phyloP scores from a whole-genome alignment of 2,113 vertebrate genomes.

The Daphoenositta chrysoptera region DNA sequence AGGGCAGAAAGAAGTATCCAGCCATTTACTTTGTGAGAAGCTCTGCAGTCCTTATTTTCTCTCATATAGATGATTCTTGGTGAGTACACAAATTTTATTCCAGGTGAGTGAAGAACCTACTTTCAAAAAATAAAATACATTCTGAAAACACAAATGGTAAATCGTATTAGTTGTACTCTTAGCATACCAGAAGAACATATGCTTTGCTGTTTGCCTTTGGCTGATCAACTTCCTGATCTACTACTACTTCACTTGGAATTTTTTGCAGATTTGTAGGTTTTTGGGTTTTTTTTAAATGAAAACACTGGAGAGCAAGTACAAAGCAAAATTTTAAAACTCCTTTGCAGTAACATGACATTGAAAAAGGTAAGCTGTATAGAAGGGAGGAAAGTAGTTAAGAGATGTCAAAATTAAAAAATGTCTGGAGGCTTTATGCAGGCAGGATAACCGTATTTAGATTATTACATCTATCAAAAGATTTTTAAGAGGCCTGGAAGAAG shows the following conservation, averaged over 20 bases:
- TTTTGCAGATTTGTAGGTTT: not conserved
- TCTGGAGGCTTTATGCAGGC: not conserved
- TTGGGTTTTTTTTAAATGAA: not conserved
- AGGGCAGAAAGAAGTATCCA: not conserved
- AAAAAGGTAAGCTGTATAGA: not conserved
- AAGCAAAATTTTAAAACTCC: not conserved
- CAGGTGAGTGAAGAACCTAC: not conserved
- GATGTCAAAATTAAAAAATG: not conserved
- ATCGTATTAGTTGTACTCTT: not conserved
- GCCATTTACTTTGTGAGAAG: not conserved
- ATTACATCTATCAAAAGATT: not conserved
- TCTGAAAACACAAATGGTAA: not conserved
- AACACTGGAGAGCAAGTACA: not conserved
- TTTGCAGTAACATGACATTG: not conserved
- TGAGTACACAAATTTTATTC: not conserved
- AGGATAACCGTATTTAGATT: not conserved
- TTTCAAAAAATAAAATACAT: not conserved
- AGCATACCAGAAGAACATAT: not conserved
- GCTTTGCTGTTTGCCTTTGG: not conserved
- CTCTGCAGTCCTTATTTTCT: not conserved
- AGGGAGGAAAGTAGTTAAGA: not conserved
- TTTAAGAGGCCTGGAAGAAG: not conserved
- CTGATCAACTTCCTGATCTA: not conserved
- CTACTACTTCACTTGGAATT: not conserved
- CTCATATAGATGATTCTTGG: not conserved